phyloP scores from a whole-genome alignment of 2,888 invertebrate species.

The Oscheius myriophilus region DNA sequence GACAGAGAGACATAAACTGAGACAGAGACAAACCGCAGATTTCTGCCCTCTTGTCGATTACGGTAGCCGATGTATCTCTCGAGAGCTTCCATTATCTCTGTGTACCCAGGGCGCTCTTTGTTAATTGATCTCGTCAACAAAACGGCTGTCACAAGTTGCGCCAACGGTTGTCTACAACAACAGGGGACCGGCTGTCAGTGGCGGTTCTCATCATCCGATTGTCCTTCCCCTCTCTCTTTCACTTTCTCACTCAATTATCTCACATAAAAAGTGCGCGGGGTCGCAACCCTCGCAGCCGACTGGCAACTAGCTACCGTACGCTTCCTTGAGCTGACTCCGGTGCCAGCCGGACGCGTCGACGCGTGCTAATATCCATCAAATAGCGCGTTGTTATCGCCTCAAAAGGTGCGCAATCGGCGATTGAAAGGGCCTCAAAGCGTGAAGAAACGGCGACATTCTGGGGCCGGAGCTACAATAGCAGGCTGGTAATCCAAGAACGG shows the following conservation, averaged over 20 bases:
- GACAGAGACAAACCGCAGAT: too few species aligned
- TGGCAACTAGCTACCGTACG: neutral
- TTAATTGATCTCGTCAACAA: constrained; percentile 19
- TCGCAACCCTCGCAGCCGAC: neutral
- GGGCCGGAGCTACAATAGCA: constrained; percentile 16
- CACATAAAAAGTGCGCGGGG: neutral
- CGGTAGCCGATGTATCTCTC: constrained; percentile 6
- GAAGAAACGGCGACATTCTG: constrained; percentile 7
- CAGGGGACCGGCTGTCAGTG: neutral
- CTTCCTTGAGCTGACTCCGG: neutral
- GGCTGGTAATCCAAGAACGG: neutral
- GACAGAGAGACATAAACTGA: too few species aligned
- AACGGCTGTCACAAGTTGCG: too few species aligned
- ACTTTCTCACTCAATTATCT: too few species aligned
- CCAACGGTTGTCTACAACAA: neutral
- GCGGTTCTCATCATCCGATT: too few species aligned
- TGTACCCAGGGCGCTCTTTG: constrained; percentile 15
- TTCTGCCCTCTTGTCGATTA: neutral
- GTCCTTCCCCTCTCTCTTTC: too few species aligned
- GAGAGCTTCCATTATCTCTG: constrained; percentile 18
- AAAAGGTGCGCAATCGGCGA: constrained; percentile 28
- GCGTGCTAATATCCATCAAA: constrained; percentile 35
- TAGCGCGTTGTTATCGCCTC: constrained; percentile 31
- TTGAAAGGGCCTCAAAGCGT: constrained; percentile 29
- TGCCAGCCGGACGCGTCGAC: constrained; percentile 19